Percentiles rank a stretch among this genome's conserved stretches.
phyloP scores from a whole-genome alignment of 2,888 invertebrate species.

The Lasioglossum malachurum region DNA sequence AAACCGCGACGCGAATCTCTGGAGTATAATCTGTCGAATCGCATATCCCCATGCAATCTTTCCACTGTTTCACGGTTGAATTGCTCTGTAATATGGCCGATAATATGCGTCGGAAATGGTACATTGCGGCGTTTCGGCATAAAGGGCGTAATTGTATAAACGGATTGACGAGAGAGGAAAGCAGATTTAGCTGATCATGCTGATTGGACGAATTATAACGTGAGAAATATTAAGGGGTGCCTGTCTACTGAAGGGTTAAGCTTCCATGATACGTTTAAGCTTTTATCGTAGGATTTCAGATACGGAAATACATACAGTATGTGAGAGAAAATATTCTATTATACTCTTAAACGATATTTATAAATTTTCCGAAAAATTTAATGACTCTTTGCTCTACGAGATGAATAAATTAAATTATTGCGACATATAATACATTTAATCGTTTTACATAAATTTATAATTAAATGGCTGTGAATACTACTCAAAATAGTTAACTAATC shows the following conservation, averaged over 20 bases:
- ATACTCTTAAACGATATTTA: neutral
- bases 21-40: constrained; percentile 24
- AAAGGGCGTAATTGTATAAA: constrained; percentile 46
- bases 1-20: constrained; percentile 29
- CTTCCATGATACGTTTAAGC: neutral
- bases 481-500: neutral
- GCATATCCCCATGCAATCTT: constrained; percentile 31
- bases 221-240: neutral
- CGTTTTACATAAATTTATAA: neutral
- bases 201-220: constrained; percentile 2
- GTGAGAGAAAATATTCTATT: too few relatives aligned
- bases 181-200: constrained; percentile 23
- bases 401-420: too few relatives aligned
- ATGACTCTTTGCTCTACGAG: too few relatives aligned
- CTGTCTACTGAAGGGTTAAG: neutral
- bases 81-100: constrained; percentile 45
- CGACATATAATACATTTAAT: neutral
- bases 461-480: neutral
- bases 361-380: too few relatives aligned
- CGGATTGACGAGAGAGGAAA: constrained; percentile 21
- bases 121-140: constrained; percentile 9
- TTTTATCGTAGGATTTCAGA: neutral
- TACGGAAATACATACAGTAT: neutral
- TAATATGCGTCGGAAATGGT: constrained; percentile 47
- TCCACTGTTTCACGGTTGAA: constrained; percentile 49